Conservation (phyloP, 2,888 invertebrate genomes). For the Stegana nigrithorax region DNA sequence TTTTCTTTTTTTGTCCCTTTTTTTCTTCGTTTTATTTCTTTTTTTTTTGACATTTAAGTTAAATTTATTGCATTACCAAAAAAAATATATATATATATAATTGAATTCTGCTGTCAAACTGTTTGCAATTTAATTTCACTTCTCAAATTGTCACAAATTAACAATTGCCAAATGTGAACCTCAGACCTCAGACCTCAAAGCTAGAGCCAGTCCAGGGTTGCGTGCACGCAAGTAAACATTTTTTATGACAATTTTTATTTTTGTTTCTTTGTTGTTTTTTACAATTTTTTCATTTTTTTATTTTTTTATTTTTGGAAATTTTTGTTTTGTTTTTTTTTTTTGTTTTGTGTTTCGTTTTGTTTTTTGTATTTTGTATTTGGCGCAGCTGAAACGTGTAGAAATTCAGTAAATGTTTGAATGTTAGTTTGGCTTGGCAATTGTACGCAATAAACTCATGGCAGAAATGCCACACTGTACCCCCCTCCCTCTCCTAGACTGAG, state of each 20-base stretch:
- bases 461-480: no score
- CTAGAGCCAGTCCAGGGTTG: no score
- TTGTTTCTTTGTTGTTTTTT: background rate
- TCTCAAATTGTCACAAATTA: constrained; percentile 19
- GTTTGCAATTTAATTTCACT: constrained; percentile 1
- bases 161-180: constrained; percentile 3
- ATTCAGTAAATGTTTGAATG: background rate
- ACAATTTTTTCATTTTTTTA: background rate
- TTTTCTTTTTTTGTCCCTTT: constrained; percentile 9
- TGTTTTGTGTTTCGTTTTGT: background rate
- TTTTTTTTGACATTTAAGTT: constrained; percentile 26
- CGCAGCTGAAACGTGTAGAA: constrained; percentile 17
- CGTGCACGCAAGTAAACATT: background rate
- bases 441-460: no score
- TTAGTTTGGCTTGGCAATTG: constrained; percentile 19
- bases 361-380: no score
- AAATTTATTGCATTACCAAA: constrained; percentile 26
- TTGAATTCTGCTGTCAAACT: background rate
- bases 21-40: constrained; percentile 33
- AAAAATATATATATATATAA: constrained; percentile 1
- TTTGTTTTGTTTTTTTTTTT: no score
- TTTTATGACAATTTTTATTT: background rate
- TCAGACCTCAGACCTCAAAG: background rate
- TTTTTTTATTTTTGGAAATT: background rate
- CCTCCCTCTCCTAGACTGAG: no score